A percentile compares a stretch with the other conserved stretches of the same genome.
phyloP scores from a whole-genome alignment of 2,797 vertebrate genomes.

The Trachops cirrhosus region DNA sequence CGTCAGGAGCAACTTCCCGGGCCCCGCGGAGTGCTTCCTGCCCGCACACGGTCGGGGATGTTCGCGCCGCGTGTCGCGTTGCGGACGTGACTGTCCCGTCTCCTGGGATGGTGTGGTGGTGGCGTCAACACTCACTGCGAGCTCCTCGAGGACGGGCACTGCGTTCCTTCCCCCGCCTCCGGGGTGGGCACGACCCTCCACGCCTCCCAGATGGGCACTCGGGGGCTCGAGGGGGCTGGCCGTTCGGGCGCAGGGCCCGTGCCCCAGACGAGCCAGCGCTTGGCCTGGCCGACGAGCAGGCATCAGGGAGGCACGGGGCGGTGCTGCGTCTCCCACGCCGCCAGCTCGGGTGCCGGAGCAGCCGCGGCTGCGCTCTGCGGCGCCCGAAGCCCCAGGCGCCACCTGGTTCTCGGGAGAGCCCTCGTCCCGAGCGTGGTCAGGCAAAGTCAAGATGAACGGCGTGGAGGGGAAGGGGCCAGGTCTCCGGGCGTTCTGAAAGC shows the following conservation, averaged over 20 bases:
- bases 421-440: not conserved
- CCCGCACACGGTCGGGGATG: too few species aligned
- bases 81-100: too few species aligned
- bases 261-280: rapidly evolving
- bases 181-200: rapidly evolving
- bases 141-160: rapidly evolving
- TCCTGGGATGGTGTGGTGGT: not conserved
- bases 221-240: rapidly evolving
- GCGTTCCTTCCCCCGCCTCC: not conserved
- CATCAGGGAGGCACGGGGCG: rapidly evolving
- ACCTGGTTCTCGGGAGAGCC: rapidly evolving
- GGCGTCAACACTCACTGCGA: not conserved
- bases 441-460: not conserved
- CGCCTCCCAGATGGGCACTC: not conserved
- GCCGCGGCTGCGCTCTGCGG: not conserved
- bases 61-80: rapidly evolving
- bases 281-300: rapidly evolving
- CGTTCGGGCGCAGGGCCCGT: rapidly evolving
- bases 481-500: not conserved
- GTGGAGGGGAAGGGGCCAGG: rapidly evolving
- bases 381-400: rapidly evolving
- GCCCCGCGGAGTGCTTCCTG: rapidly evolving
- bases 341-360: rapidly evolving
- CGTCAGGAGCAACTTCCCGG: too few species aligned
- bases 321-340: rapidly evolving